Evolutionary conservation across 2,888 invertebrate species (phyloP), one percentile per base, ranked within the genome.

Genomic region (Ormyrus pomaceus): DNA sequence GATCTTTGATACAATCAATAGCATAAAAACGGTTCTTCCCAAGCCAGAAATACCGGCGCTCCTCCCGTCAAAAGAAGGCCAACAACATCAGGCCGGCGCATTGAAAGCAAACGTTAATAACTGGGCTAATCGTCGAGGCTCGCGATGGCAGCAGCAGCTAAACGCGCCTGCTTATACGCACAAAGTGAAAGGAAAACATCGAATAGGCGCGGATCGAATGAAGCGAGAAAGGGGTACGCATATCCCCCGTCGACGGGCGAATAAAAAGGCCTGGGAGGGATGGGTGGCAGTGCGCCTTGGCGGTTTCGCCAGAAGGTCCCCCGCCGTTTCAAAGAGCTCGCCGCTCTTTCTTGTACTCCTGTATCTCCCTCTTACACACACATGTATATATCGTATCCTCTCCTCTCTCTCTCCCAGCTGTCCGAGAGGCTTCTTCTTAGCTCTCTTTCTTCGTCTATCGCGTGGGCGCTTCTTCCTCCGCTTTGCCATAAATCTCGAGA

Each of bases 401-500:
- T 53, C 19, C 19, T 19, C 19, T 45, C 55, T 74, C 45, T 19
- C 53, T 11, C 65, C 13, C 13, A 9, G 7, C 55, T 55, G n/a
- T n/a, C 45, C 11, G 45, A 56, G 11, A 2, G 9, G 13, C 51
- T 11, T 13, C 45, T 56, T 34, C 55, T 53, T 19, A 11, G 10
- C 46, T 58, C 66, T 68, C 61, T 11, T 34, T n/a, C 13, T 48
- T 10, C 51, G 8, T 13, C 3, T 71, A 45, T 72, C 64, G 19
- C 19, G 19, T 19, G 19, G 19, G 19, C 19, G 19, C 58, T 53
- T 56, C 64, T 46, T n/a, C 8, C 50, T 51, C 48, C 11, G 46
- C 66, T 84, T 82, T 83, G 83, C 84, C 85, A 86, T 89, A 88
- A 89, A 89, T 89, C 89, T 88, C 83, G 71, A 70, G 82, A 69